A percentile compares a stretch with the other conserved stretches of the same genome.
phyloP scores from a whole-genome alignment of 2,797 vertebrate species.

The Gambelia wislizenii region DNA sequence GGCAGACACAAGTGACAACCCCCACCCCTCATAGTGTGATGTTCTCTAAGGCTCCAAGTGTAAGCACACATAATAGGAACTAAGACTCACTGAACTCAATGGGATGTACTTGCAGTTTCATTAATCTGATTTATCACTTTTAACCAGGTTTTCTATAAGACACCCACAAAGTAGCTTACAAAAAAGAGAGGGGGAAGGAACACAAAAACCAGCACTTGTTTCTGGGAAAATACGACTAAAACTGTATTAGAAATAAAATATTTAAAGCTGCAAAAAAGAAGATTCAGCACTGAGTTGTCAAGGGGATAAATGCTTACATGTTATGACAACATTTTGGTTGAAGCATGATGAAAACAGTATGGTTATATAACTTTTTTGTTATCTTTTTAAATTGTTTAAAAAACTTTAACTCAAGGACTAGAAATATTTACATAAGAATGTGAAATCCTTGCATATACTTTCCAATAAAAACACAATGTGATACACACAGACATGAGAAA shows the following conservation, averaged over 20 bases:
- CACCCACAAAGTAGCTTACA: not conserved
- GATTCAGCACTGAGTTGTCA: not conserved
- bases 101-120: not conserved
- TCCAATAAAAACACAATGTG: not conserved
- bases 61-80: not conserved
- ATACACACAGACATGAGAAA: not conserved
- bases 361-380: not conserved
- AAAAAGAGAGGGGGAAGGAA: not conserved
- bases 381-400: not conserved
- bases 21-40: not conserved
- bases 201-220: not conserved
- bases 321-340: not conserved
- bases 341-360: not conserved
- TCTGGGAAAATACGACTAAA: not conserved
- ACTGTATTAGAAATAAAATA: not conserved
- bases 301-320: not conserved
- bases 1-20: not conserved
- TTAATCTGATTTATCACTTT: constrained; percentile 1
- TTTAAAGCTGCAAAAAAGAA: not conserved
- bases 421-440: not conserved
- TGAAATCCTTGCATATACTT: fast-evolving
- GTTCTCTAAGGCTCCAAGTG: constrained; percentile 21
- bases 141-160: not conserved
- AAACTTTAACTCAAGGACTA: not conserved
- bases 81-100: not conserved